These are phyloP conservation scores for Oligia strigilis DNA, from an alignment of 2,888 invertebrate genomes.

Conservation along the genomic window DNA sequence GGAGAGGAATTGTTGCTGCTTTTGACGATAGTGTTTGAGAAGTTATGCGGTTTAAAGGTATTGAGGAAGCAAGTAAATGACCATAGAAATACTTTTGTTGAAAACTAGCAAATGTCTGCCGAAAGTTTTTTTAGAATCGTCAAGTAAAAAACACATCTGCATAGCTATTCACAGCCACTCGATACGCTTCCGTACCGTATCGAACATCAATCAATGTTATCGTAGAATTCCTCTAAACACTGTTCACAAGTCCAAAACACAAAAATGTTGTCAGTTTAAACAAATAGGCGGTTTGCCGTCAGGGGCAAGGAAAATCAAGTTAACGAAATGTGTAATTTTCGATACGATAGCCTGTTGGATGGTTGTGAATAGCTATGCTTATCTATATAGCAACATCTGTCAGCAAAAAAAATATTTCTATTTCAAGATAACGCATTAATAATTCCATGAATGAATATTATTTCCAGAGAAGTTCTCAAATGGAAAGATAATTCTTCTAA, in stretches of 20 bases:
- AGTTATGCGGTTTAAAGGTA: conserved; percentile 4
- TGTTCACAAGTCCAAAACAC: neutral
- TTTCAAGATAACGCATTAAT: neutral
- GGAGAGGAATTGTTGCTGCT: conserved; percentile 28
- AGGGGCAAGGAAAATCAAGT: neutral
- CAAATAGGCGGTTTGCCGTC: neutral
- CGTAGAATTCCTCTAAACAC: neutral
- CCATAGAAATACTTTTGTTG: neutral
- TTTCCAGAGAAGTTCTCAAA: neutral
- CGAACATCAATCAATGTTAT: neutral
- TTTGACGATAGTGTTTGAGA: conserved; percentile 25
- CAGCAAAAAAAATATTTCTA: neutral
- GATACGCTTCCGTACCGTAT: neutral
- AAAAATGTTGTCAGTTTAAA: too few species aligned
- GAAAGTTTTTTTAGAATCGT: too few species aligned
- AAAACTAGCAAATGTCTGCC: too few species aligned
- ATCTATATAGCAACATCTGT: neutral
- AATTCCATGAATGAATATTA: neutral
- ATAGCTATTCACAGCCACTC: neutral
- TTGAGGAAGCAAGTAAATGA: neutral
- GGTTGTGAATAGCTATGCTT: neutral
- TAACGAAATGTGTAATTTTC: neutral
- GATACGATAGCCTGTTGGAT: neutral
- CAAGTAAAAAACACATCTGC: neutral
- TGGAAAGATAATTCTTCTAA: neutral